These are phyloP conservation scores for Bungarus multicinctus DNA, from an alignment of 2,113 vertebrate genomes.

Conservation along the genomic window DNA sequence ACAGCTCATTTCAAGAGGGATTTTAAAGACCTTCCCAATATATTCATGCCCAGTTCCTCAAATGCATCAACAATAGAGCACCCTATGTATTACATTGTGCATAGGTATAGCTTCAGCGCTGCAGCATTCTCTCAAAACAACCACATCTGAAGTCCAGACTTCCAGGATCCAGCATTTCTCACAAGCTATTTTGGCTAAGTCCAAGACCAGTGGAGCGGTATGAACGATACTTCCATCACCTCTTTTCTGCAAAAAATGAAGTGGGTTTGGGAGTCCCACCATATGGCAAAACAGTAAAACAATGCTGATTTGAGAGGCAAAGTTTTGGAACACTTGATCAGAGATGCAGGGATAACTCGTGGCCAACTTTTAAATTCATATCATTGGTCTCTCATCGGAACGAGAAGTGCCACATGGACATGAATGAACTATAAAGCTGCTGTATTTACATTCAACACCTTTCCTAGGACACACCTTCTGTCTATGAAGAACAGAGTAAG, in stretches of 20 bases:
- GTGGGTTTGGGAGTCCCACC: not conserved
- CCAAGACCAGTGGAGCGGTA: not conserved
- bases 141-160: not conserved
- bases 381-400: not conserved
- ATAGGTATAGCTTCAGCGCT: not conserved
- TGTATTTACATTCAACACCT: slow-evolving; percentile 50
- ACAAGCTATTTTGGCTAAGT: not conserved
- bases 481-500: slow-evolving; percentile 65
- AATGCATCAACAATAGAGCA: not conserved
- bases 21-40: slow-evolving; percentile 1
- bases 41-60: too few relatives aligned
- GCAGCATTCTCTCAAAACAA: not conserved
- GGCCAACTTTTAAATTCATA: not conserved
- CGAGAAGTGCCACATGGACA: not conserved
- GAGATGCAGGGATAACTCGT: not conserved
- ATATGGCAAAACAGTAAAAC: not conserved
- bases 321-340: not conserved
- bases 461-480: slow-evolving; percentile 46
- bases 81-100: not conserved
- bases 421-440: slow-evolving; percentile 37
- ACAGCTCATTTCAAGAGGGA: slow-evolving; percentile 2
- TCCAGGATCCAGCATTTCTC: too few relatives aligned
- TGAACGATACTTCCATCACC: not conserved
- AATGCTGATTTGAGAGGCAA: not conserved
- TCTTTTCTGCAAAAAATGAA: not conserved